Conservation (phyloP, 2,797 vertebrate species). For the Clarias fuscus region DNA sequence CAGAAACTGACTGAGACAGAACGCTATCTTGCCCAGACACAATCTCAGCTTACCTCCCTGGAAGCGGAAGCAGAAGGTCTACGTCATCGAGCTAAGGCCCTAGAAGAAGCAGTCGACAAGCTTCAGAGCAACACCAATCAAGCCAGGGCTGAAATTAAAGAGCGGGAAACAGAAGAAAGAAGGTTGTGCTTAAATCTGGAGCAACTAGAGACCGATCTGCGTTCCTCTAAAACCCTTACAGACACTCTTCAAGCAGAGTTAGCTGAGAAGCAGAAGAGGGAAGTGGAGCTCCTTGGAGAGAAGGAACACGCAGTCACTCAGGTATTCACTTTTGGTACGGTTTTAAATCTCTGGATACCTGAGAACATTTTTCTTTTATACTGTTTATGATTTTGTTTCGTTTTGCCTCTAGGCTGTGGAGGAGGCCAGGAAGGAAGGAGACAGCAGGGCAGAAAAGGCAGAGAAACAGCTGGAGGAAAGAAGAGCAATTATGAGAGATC, state of each 20-base stretch:
- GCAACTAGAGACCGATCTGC: slow-evolving; percentile 87
- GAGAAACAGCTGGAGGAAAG: slow-evolving; percentile 79
- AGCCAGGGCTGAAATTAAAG: slow-evolving; percentile 71
- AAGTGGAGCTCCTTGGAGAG: slow-evolving; percentile 83
- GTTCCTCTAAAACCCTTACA: slow-evolving; percentile 81
- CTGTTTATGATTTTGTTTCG: slow-evolving; percentile 3
- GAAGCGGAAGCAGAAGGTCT: slow-evolving; percentile 75
- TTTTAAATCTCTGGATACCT: background rate
- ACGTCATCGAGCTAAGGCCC: slow-evolving; percentile 67
- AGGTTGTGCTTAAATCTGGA: slow-evolving; percentile 81
- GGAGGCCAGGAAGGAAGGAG: slow-evolving; percentile 78
- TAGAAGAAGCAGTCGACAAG: slow-evolving; percentile 78
- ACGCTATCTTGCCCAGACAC: slow-evolving; percentile 66
- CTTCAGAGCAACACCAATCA: slow-evolving; percentile 73
- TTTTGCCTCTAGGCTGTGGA: slow-evolving; percentile 77
- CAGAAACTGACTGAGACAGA: slow-evolving; percentile 66
- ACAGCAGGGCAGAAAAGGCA: slow-evolving; percentile 74
- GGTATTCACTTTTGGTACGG: slow-evolving; percentile 58
- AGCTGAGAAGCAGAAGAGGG: slow-evolving; percentile 84
- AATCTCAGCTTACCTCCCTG: slow-evolving; percentile 67
- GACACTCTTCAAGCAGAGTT: slow-evolving; percentile 81
- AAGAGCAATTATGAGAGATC: slow-evolving; percentile 68
- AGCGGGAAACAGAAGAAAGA: slow-evolving; percentile 80
- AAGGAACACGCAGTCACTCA: slow-evolving; percentile 85
- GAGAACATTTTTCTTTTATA: background rate